Conservation (phyloP, 2,888 invertebrate species). For the Mythimna loreyi region DNA sequence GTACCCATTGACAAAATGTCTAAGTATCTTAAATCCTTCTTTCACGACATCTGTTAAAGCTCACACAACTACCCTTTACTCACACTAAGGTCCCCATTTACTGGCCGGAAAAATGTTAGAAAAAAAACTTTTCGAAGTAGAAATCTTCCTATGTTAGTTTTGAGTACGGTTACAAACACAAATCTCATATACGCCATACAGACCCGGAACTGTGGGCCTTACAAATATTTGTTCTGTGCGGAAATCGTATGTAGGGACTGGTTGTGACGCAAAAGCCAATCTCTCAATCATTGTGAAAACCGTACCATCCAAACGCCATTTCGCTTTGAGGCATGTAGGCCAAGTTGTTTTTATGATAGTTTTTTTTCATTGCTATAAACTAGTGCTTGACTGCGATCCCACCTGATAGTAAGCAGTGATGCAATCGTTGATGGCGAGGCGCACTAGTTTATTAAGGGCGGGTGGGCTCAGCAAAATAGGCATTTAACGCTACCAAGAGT, state of each 20-base stretch:
- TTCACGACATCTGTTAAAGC: not conserved
- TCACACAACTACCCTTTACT: not conserved
- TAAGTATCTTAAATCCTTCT: not conserved
- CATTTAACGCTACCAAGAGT: too few species aligned
- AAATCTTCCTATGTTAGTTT: too few species aligned
- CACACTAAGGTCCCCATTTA: not conserved
- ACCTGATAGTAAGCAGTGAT: too few species aligned
- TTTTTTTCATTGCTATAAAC: too few species aligned
- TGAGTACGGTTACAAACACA: too few species aligned
- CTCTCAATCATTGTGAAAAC: not conserved
- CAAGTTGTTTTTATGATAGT: too few species aligned
- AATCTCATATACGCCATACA: too few species aligned
- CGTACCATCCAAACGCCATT: not conserved
- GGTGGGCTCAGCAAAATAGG: too few species aligned
- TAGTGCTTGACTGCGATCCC: too few species aligned
- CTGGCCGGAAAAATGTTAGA: not conserved
- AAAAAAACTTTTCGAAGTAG: not conserved
- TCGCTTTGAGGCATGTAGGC: too few species aligned
- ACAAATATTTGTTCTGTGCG: conserved; percentile 22
- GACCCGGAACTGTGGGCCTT: not conserved
- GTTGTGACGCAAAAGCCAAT: not conserved
- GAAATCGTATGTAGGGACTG: conserved; percentile 4
- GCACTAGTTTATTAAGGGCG: too few species aligned
- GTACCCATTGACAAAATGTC: not conserved
- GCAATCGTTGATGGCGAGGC: too few species aligned